phyloP scores from a whole-genome alignment of 2,888 invertebrate genomes.

The Schizaphis graminum region DNA sequence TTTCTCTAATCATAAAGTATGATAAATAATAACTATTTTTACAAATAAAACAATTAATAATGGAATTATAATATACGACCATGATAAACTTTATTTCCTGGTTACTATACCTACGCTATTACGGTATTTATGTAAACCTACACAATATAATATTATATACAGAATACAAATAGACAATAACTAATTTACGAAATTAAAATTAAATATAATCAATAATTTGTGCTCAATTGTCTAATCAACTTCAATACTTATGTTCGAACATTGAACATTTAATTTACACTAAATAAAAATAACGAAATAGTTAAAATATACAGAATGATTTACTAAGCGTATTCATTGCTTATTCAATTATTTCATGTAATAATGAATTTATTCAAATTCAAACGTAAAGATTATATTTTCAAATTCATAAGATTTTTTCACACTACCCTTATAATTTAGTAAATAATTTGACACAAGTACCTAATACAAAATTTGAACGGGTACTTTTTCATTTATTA shows the following conservation, averaged over 20 bases:
- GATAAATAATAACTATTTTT: neutral
- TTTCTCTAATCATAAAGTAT: neutral
- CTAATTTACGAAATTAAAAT: neutral
- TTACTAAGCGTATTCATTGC: too few species aligned
- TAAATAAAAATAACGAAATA: neutral
- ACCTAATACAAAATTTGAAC: too few species aligned
- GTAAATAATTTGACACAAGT: too few species aligned
- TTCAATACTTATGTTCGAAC: neutral
- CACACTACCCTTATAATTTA: too few species aligned
- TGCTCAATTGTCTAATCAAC: neutral
- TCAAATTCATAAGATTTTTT: too few species aligned
- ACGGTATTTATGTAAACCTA: neutral
- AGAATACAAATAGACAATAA: neutral
- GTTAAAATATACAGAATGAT: neutral
- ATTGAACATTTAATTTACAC: neutral
- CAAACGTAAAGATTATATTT: too few species aligned
- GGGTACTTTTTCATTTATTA: too few species aligned
- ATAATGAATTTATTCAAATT: too few species aligned
- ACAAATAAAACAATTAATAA: constrained; percentile 2
- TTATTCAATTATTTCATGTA: too few species aligned
- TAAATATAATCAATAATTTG: neutral
- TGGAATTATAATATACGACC: neutral
- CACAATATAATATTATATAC: neutral
- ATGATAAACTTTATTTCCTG: neutral
- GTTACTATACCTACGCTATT: neutral